Conservation (phyloP, 1,140 invertebrate species). For the Diploscapter pachys region DNA sequence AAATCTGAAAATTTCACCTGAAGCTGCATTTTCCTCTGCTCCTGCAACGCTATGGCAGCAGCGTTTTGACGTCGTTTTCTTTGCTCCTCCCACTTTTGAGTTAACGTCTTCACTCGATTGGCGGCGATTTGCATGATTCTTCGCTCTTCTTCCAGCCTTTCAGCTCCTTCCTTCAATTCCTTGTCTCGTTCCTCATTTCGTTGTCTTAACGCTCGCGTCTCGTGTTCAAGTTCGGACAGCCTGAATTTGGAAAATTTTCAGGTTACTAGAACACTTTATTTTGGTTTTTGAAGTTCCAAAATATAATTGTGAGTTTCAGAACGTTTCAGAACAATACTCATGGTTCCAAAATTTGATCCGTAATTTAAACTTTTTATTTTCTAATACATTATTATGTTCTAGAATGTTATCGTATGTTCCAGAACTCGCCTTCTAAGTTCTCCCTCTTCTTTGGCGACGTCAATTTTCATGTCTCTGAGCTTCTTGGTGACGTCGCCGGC, state of each 20-base stretch:
- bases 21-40: constrained; percentile 29
- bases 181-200: neutral
- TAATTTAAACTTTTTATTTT: no score
- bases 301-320: no score
- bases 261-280: no score
- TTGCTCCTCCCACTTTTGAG: constrained; percentile 19
- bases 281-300: no score
- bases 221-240: constrained; percentile 2
- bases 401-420: no score
- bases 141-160: constrained; percentile 3
- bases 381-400: no score
- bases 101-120: neutral
- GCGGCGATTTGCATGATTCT: neutral
- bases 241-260: neutral
- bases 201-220: neutral
- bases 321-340: no score
- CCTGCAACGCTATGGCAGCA: constrained; percentile 17
- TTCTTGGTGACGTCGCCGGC: no score
- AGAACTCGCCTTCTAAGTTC: no score
- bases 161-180: neutral
- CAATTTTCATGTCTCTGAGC: no score
- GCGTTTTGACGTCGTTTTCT: constrained; percentile 18
- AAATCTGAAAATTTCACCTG: constrained; percentile 7
- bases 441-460: no score
- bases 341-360: no score